Conservation (phyloP, 2,888 invertebrate genomes). For the Creontiades dilutus region DNA sequence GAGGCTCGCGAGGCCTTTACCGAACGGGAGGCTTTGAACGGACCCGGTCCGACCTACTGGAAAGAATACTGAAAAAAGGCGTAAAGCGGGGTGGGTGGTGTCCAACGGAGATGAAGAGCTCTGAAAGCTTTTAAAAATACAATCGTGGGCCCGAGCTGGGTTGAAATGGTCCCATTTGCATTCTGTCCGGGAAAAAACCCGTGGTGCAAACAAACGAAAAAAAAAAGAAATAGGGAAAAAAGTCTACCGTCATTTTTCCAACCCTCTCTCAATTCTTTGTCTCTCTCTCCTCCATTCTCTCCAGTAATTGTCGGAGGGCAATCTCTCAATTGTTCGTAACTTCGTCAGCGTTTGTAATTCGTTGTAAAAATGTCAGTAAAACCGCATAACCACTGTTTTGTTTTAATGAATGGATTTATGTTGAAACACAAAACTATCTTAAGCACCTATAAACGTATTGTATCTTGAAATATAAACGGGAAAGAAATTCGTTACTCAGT, state of each 20-base stretch:
- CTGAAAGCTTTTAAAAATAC: slow-evolving; percentile 71
- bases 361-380: slow-evolving; percentile 56
- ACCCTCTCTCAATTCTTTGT: slow-evolving; percentile 6
- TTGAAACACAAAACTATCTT: too few relatives aligned
- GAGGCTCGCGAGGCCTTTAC: background rate
- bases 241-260: slow-evolving; percentile 40
- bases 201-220: slow-evolving; percentile 32
- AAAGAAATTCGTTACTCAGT: too few relatives aligned
- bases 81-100: slow-evolving; percentile 37
- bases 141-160: slow-evolving; percentile 56
- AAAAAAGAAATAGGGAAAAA: slow-evolving; percentile 33
- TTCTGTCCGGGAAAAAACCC: slow-evolving; percentile 55
- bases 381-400: too few relatives aligned
- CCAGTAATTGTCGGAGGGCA: slow-evolving; percentile 52
- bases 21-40: background rate
- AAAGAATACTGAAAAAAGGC: slow-evolving; percentile 62
- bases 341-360: slow-evolving; percentile 60
- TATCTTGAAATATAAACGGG: too few relatives aligned
- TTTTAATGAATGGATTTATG: too few relatives aligned
- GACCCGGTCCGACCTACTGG: slow-evolving; percentile 21
- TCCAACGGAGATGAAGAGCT: slow-evolving; percentile 68
- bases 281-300: slow-evolving; percentile 29
- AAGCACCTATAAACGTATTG: too few relatives aligned
- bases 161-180: slow-evolving; percentile 69
- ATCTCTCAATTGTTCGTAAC: slow-evolving; percentile 62